Evolutionary conservation across 2,113 vertebrate genomes (phyloP).

Genomic region (Agelaius phoeniceus): DNA sequence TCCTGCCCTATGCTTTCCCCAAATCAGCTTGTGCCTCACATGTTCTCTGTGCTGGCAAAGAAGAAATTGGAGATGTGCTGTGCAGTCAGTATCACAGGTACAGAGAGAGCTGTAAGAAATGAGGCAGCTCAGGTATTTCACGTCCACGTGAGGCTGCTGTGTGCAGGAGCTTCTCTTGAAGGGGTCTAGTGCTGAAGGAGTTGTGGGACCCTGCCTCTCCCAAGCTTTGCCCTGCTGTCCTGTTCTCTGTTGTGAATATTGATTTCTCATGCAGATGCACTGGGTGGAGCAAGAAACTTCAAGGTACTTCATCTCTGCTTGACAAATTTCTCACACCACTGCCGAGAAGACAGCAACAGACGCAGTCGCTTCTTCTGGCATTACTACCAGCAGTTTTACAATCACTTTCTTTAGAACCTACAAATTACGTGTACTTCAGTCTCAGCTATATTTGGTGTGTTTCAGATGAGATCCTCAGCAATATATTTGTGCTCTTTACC

Average conservation of each 20-base stretch:
- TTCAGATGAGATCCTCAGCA: not conserved
- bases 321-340: not conserved
- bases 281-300: not conserved
- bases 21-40: not conserved
- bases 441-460: not conserved
- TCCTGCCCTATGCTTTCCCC: not conserved
- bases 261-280: not conserved
- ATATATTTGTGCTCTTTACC: not conserved
- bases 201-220: not conserved
- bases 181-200: not conserved
- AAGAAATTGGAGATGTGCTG: not conserved
- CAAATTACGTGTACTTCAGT: not conserved
- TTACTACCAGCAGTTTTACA: not conserved
- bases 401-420: not conserved
- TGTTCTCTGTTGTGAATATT: not conserved
- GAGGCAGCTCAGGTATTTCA: not conserved
- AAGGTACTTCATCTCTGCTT: not conserved
- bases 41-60: not conserved
- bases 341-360: not conserved
- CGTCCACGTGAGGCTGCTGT: accelerated
- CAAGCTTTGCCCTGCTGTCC: not conserved
- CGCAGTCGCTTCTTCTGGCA: not conserved
- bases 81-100: not conserved
- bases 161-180: not conserved
- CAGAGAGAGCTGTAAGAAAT: not conserved